These are phyloP conservation scores for Galleria mellonella DNA, from an alignment of 1,140 invertebrate species.

Conservation along the genomic window DNA sequence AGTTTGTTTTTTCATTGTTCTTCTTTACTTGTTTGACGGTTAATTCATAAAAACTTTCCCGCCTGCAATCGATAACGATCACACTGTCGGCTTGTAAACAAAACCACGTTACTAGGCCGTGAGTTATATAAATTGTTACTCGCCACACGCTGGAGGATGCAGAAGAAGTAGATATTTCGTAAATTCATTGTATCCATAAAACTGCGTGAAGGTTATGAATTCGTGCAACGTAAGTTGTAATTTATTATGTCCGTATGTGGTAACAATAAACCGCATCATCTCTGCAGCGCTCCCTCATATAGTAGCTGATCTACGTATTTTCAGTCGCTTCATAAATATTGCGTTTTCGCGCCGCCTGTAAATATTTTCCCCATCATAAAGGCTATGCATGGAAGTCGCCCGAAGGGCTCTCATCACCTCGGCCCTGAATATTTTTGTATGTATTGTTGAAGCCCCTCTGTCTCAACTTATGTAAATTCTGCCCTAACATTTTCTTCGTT, in stretches of 20 bases:
- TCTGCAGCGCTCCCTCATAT: slow-evolving; percentile 14
- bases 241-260: slow-evolving; percentile 26
- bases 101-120: slow-evolving; percentile 10
- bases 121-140: not conserved
- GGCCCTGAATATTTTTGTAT: slow-evolving; percentile 67
- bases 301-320: slow-evolving; percentile 32
- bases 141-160: no score
- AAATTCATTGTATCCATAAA: not conserved
- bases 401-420: slow-evolving; percentile 61
- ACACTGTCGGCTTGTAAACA: slow-evolving; percentile 48
- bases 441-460: slow-evolving; percentile 55
- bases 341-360: slow-evolving; percentile 46
- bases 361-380: slow-evolving; percentile 67
- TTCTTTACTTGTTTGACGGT: slow-evolving; percentile 74
- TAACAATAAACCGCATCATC: slow-evolving; percentile 32
- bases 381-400: slow-evolving; percentile 48
- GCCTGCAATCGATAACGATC: slow-evolving; percentile 61
- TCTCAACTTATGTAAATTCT: slow-evolving; percentile 70
- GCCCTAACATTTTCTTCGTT: slow-evolving; percentile 64
- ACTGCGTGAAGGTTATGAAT: not conserved
- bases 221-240: slow-evolving; percentile 19
- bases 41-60: slow-evolving; percentile 73
- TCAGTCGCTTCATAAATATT: slow-evolving; percentile 44
- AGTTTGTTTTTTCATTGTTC: slow-evolving; percentile 75
- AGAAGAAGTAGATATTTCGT: no score